A percentile compares a stretch with the other conserved stretches of the same genome.
Evolutionary conservation across 2,888 invertebrate genomes (phyloP).

Genomic region (Mayetiola destructor): DNA sequence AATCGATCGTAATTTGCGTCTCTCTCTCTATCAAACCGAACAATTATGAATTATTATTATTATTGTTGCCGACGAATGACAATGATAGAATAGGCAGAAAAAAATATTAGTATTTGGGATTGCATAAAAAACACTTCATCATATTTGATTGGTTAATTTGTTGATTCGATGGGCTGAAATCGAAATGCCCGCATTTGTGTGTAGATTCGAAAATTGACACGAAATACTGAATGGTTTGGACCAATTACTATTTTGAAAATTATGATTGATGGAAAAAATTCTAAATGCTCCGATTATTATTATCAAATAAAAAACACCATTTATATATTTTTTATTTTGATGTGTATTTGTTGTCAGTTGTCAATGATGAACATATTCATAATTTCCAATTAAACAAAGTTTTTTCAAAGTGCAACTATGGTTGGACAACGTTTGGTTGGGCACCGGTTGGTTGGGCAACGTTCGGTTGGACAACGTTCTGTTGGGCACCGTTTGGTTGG

Average conservation of each 20-base stretch:
- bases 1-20: too few species aligned
- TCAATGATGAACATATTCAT: too few species aligned
- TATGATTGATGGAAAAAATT: slow-evolving; percentile 8
- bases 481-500: too few species aligned
- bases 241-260: slow-evolving; percentile 3
- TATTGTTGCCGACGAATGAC: too few species aligned
- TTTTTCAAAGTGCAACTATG: too few species aligned
- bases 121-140: not conserved
- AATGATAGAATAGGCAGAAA: slow-evolving; percentile 9
- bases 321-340: not conserved
- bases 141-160: slow-evolving; percentile 8
- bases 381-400: too few species aligned
- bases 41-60: too few species aligned
- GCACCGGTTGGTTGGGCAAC: too few species aligned
- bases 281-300: too few species aligned
- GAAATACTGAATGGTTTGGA: not conserved
- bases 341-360: not conserved
- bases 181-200: not conserved
- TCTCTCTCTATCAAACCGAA: too few species aligned
- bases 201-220: not conserved
- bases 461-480: too few species aligned
- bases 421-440: too few species aligned
- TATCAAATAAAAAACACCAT: not conserved
- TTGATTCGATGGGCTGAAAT: not conserved
- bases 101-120: not conserved